Evolutionary conservation across 2,888 invertebrate genomes (phyloP), one percentile per base, ranked within the genome.

Genomic region (Drosophila gaucha): DNA sequence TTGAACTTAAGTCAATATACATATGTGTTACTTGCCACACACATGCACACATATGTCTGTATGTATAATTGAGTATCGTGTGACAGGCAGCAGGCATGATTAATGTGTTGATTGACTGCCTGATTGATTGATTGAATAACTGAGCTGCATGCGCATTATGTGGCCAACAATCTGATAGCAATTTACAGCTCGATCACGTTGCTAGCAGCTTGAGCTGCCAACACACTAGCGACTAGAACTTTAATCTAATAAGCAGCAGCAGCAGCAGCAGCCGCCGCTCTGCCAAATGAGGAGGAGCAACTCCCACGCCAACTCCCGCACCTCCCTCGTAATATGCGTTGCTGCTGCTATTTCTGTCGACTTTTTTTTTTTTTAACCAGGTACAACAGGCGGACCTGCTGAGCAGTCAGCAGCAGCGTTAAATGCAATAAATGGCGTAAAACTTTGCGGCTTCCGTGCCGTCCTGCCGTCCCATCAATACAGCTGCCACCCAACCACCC

Each of bases 361-460:
- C 6, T 39, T n/a, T 24, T 24, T 26, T 16, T 43, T 26, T 41
- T 43, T n/a, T n/a, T n/a, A n/a, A n/a, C 10, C 44, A 14, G 38
- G 18, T 20, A 38, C 20, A 20, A 20, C 22, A 39, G 39, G 10
- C 43, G 12, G 12, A 28, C 8, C 28, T 20, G 20, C 14, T 14
- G 22, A 24, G 63, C 26, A 38, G 41, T 41, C 41, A 41, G 31
- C 36, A 22, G 6, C 52, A 49, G 44, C 65, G 74, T 58, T 85
- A 69, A 82, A 85, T 87, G 86, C 88, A 86, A 86, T 87, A 85
- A 82, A 82, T 87, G 75, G 72, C 86, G 67, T 60, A 57, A 68
- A 82, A 82, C 75, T 78, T 75, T 74, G 63, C 65, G 74, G 64
- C 50, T 67, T 50, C 62, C 54, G 60, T 39, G 31, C 59, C 43